phyloP scores from a whole-genome alignment of 2,797 vertebrate genomes.

The Chanos chanos region DNA sequence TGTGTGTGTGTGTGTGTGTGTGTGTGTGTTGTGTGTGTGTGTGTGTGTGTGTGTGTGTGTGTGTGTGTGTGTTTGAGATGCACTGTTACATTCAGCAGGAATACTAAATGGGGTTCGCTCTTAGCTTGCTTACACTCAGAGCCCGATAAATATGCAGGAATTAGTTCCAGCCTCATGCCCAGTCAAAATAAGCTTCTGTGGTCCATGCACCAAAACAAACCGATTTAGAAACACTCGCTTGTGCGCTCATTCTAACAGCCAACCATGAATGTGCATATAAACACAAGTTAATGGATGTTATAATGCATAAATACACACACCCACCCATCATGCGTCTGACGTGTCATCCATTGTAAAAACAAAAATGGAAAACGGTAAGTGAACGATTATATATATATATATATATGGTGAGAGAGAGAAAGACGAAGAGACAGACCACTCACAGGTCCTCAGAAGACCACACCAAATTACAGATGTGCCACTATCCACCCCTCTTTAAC shows the following conservation, averaged over 20 bases:
- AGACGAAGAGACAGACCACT: slow-evolving; percentile 14
- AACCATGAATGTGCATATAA: slow-evolving; percentile 33
- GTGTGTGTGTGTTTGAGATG: neutral
- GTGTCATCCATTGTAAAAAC: too few species aligned
- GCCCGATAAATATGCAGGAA: slow-evolving; percentile 69
- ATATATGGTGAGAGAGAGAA: neutral
- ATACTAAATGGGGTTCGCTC: slow-evolving; percentile 60
- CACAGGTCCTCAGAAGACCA: slow-evolving; percentile 22
- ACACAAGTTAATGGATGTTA: slow-evolving; percentile 31
- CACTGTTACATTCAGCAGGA: slow-evolving; percentile 40
- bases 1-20: too few species aligned
- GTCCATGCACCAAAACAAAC: slow-evolving; percentile 62
- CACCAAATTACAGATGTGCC: too few species aligned
- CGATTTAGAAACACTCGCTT: slow-evolving; percentile 40
- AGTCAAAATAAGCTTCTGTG: slow-evolving; percentile 60
- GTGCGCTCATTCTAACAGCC: slow-evolving; percentile 32
- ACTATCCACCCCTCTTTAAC: too few species aligned
- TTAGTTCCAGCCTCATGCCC: slow-evolving; percentile 65
- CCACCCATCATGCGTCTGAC: neutral
- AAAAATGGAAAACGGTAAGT: too few species aligned
- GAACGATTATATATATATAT: too few species aligned
- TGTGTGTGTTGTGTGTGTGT: too few species aligned
- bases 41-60: neutral
- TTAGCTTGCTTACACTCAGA: slow-evolving; percentile 56
- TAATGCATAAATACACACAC: slow-evolving; percentile 16